Conservation (phyloP, 2,113 vertebrate species). For the Arvicanthis niloticus region DNA sequence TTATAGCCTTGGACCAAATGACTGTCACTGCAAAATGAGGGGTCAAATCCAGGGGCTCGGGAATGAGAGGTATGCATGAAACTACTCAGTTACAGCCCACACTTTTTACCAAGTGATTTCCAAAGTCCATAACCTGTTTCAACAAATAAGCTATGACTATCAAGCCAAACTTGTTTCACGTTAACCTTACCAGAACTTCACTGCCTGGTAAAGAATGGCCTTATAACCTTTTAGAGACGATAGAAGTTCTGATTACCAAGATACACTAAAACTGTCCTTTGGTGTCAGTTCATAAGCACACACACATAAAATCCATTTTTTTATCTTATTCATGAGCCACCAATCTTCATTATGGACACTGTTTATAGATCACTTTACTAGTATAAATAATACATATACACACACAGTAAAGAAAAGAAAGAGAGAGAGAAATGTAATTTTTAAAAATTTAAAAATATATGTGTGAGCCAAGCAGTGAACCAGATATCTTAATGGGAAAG, state of each 20-base stretch:
- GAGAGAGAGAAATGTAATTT: neutral
- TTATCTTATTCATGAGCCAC: neutral
- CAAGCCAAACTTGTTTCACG: conserved; percentile 42
- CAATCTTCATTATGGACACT: neutral
- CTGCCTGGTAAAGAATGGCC: neutral
- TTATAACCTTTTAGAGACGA: neutral
- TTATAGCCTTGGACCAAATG: neutral
- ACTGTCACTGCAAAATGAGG: too few species aligned
- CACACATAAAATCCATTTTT: neutral
- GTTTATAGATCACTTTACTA: neutral
- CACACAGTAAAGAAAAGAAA: neutral
- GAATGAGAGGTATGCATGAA: neutral
- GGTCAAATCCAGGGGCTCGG: neutral
- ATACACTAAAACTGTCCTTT: neutral
- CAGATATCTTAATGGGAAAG: neutral
- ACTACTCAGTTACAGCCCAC: neutral
- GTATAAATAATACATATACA: neutral
- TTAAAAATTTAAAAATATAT: neutral
- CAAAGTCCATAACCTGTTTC: neutral
- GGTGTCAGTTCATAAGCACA: neutral
- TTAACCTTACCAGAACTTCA: neutral
- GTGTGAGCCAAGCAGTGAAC: neutral
- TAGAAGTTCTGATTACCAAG: neutral
- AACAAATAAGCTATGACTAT: neutral
- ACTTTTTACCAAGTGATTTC: neutral